These are phyloP conservation scores for Symphodus melops DNA, from an alignment of 2,113 vertebrate genomes.

Conservation along the genomic window DNA sequence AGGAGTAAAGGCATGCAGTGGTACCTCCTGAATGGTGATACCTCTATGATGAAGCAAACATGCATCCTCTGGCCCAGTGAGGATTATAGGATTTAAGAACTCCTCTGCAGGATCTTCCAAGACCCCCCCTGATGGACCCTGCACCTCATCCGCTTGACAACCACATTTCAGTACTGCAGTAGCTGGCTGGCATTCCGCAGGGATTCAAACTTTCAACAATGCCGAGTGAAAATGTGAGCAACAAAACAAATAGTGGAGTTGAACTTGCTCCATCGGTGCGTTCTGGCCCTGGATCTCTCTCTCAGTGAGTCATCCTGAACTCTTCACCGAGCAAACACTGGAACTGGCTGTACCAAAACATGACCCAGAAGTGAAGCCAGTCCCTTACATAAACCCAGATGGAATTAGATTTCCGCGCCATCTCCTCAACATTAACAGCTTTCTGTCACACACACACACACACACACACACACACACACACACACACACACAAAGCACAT, in stretches of 20 bases:
- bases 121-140: constrained; percentile 15
- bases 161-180: constrained; percentile 31
- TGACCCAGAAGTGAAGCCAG: constrained; percentile 67
- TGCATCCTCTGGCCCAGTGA: not conserved
- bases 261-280: not conserved
- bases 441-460: too few relatives aligned
- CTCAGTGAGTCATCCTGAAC: constrained; percentile 73
- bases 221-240: not conserved
- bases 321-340: constrained; percentile 51
- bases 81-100: not conserved
- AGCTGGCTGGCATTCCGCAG: not conserved
- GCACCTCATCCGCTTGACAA: constrained; percentile 22
- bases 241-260: constrained; percentile 10
- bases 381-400: constrained; percentile 64
- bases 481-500: constrained; percentile 19
- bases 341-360: constrained; percentile 74
- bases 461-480: constrained; percentile 2
- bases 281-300: constrained; percentile 48
- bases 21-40: not conserved
- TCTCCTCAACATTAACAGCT: constrained; percentile 18
- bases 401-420: constrained; percentile 45
- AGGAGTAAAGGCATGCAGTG: not conserved
- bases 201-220: constrained; percentile 28
- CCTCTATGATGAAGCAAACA: not conserved
- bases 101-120: not conserved